Evolutionary conservation across 2,113 vertebrate genomes (phyloP).

Genomic region (Sula dactylatra): DNA sequence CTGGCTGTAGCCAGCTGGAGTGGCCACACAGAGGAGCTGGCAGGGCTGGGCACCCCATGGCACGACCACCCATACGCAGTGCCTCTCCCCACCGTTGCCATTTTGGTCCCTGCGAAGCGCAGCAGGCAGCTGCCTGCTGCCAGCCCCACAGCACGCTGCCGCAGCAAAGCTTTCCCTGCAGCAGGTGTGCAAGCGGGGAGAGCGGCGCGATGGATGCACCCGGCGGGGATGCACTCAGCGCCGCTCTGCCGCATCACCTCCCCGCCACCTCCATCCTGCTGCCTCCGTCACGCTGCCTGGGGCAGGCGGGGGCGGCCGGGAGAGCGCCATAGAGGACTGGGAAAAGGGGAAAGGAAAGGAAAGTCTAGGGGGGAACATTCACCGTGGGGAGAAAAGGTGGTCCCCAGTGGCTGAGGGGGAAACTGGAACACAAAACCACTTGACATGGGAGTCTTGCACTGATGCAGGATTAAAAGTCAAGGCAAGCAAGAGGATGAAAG

Average conservation of each 20-base stretch:
- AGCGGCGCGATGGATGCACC: not conserved
- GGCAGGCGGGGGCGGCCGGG: not conserved
- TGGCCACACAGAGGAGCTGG: not conserved
- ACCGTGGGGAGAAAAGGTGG: not conserved
- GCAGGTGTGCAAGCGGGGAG: not conserved
- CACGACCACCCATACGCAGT: not conserved
- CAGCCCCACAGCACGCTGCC: not conserved
- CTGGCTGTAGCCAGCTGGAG: not conserved
- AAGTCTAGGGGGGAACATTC: not conserved
- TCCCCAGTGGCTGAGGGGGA: rapidly evolving
- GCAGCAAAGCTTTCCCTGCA: not conserved
- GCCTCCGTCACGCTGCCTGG: not conserved
- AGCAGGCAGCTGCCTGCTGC: not conserved
- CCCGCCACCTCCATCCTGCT: not conserved
- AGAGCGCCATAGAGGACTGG: not conserved
- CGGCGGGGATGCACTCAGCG: not conserved
- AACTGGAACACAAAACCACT: not conserved
- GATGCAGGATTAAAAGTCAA: not conserved
- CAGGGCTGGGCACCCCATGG: not conserved
- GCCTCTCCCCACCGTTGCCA: not conserved
- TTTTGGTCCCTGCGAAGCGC: not conserved
- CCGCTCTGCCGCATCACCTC: not conserved
- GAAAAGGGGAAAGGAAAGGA: too few relatives aligned
- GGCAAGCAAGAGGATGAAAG: not conserved
- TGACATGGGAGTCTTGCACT: not conserved